Evolutionary conservation across 2,113 vertebrate species (phyloP), one percentile per base, ranked within the genome.

Genomic region (Coregonus clupeaformis): DNA sequence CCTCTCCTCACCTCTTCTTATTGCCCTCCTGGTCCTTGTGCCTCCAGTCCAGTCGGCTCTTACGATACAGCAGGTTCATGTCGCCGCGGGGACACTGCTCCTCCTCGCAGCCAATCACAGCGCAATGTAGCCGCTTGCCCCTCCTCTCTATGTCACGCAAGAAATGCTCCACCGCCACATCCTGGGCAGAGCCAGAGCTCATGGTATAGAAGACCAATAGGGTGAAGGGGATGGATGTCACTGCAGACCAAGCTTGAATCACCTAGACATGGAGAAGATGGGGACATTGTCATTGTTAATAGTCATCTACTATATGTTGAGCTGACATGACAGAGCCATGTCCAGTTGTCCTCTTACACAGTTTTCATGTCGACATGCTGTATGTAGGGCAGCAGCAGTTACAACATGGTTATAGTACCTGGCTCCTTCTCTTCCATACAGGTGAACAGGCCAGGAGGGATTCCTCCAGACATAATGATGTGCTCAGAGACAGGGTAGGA

Each of bases 81-180:
- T 93, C 92, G 88, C 91, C 87, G 85, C 86, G 80, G 74, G 89
- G 87, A 86, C 85, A 83, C 82, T 89, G 89, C 83, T 91, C 91
- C 30, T 79, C n/a, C 83, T 92, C 89, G 74, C 91, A 92, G 87
- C 92, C 92, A 79, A 91, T 94, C 88, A 94, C 92, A 92, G 92
- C 86, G 74, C 90, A 93, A 90, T 94, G 93, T 55, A 93, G 90
- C 91, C 91, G 91, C 90, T 92, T 91, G 87, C 93, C 92, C 86
- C 92, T 89, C 90, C 93, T 88, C 87, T 94, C 93, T 92, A 94
- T 93, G 92, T 93, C 93, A 92, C 92, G 92, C 93, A 94, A 89
- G 91, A 94, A 94, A 90, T 92, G 89, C 89, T 93, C 92, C 90
- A 94, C 93, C 86, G 91, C 93, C 93, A 93, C 93, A 94, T 94